Percentiles rank a stretch among this genome's conserved stretches.
Evolutionary conservation across 2,888 invertebrate genomes (phyloP).

Genomic region (Tigriopus californicus): DNA sequence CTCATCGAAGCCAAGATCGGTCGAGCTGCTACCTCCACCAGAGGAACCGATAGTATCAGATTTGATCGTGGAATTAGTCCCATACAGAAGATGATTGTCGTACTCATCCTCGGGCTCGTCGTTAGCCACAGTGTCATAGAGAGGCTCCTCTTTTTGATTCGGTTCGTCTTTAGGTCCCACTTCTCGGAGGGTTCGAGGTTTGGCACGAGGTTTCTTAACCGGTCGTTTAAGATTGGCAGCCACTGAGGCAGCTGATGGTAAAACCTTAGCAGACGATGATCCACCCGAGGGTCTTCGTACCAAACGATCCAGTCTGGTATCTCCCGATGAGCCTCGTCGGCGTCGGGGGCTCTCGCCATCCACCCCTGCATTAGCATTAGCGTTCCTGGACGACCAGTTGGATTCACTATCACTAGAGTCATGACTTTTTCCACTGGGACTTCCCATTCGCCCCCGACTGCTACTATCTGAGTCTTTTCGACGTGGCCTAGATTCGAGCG

Average conservation of each 20-base stretch:
- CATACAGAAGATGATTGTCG: conserved; percentile 16
- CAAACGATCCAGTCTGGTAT: conserved; percentile 14
- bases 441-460: conserved; percentile 10
- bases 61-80: conserved; percentile 16
- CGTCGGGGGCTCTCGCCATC: conserved; percentile 31
- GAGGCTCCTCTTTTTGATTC: conserved; percentile 26
- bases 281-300: conserved; percentile 6
- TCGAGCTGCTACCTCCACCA: conserved; percentile 17
- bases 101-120: conserved; percentile 37
- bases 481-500: neutral
- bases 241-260: conserved; percentile 12
- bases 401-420: conserved; percentile 9
- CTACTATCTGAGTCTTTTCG: conserved; percentile 2
- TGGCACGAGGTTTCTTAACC: conserved; percentile 16
- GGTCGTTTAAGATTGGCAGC: conserved; percentile 15
- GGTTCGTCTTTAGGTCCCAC: neutral
- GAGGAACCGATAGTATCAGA: conserved; percentile 20
- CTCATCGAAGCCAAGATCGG: conserved; percentile 15
- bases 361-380: conserved; percentile 22
- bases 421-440: conserved; percentile 8
- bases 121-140: conserved; percentile 36
- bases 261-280: conserved; percentile 16
- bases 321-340: conserved; percentile 1
- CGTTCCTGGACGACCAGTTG: conserved; percentile 17
- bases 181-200: neutral